These are phyloP conservation scores for Masticophis lateralis DNA, from an alignment of 2,797 vertebrate species.

Conservation along the genomic window DNA sequence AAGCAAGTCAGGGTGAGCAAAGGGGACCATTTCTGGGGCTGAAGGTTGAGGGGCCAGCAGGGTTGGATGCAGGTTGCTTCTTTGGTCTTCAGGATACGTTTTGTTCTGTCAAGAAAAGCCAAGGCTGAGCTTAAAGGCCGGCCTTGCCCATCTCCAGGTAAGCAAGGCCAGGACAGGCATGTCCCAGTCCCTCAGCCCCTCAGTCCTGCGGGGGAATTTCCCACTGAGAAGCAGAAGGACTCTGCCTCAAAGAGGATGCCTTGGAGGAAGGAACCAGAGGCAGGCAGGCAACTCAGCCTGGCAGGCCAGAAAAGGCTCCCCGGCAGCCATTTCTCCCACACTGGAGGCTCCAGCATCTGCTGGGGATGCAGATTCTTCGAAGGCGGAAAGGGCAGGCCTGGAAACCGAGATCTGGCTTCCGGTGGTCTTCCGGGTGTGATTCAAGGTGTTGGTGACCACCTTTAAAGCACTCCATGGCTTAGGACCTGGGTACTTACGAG, in stretches of 20 bases:
- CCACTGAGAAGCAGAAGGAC: conserved; percentile 9
- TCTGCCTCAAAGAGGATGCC: neutral
- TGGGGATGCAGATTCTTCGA: neutral
- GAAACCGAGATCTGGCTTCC: neutral
- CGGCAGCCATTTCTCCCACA: no score
- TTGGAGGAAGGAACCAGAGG: neutral
- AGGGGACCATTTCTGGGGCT: neutral
- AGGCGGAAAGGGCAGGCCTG: neutral
- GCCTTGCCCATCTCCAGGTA: conserved; percentile 27
- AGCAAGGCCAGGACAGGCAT: conserved; percentile 41
- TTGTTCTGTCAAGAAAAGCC: neutral
- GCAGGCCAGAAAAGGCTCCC: neutral
- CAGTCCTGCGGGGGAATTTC: conserved; percentile 50
- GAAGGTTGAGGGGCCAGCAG: accelerated
- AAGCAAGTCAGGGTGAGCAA: neutral
- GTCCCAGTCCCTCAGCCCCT: conserved; percentile 50
- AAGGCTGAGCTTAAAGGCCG: conserved; percentile 34
- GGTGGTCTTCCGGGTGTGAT: no score
- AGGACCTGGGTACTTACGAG: no score
- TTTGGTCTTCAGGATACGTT: conserved; percentile 48
- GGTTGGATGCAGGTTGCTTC: neutral
- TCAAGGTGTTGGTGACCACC: no score
- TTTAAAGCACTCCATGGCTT: no score
- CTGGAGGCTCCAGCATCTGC: neutral
- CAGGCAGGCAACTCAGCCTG: neutral